Evolutionary conservation across 2,888 invertebrate genomes (phyloP), one percentile per base, ranked within the genome.

Genomic region (Ceriagrion tenellum): DNA sequence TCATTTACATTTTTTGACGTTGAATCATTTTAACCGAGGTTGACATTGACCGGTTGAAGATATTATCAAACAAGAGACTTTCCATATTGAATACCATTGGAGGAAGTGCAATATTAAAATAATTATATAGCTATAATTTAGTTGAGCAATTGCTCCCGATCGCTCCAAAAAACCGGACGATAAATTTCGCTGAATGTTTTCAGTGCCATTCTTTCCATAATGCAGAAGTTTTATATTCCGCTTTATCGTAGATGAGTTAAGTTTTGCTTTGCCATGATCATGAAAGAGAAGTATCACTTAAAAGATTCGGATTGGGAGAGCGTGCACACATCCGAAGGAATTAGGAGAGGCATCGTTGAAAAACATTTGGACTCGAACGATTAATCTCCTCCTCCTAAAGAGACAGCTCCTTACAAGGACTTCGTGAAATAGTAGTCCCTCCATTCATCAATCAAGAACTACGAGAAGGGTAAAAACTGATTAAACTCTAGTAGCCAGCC

Each of bases 371-470:
- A 93, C 69, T 20, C 23, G 8, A 47, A n/a, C 74, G 69, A 93
- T 93, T 93, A 93, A 93, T 93, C 93, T 93, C 47, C 69, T 18
- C n/a, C n/a, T 47, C 47, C 40, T 18, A 40, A 69, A 40, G 93
- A 59, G 69, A 47, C 63, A 69, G 47, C 91, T 91, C 47, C n/a
- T n/a, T 26, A 47, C 40, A 47, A 74, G 74, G 55, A 3, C 47
- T 89, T 47, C 47, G 74, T 93, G 59, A 93, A 93, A 69, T 69
- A 93, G 16, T 47, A 47, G 63, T 69, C 47, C 23, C 63, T 12
- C 35, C 69, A 56, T 93, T 93, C 63, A 93, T 93, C 93, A 93
- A 93, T 93, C 93, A 93, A 63, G 69, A 47, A 20, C 93, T n/a
- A 26, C 13, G 81, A 74, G 93, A 69, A 10, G 40, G 47, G 40